Conservation (phyloP, 2,888 invertebrate species). For the Branchellion lobata region DNA sequence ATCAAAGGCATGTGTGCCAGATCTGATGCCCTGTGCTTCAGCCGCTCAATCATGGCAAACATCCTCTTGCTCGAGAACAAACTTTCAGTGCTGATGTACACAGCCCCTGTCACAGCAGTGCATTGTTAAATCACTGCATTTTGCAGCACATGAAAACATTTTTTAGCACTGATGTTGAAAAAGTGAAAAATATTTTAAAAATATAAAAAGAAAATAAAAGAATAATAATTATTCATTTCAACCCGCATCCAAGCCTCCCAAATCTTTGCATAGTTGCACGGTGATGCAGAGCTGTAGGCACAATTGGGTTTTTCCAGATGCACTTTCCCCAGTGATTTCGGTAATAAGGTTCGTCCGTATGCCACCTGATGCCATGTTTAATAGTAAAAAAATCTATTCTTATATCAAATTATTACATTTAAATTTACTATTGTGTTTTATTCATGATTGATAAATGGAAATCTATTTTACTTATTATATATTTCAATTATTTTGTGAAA, state of each 20-base stretch:
- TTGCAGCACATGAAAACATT: too few relatives aligned
- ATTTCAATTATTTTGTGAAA: too few relatives aligned
- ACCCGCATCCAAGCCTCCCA: conserved; percentile 66
- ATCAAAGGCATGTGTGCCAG: conserved; percentile 52
- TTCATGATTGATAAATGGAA: too few relatives aligned
- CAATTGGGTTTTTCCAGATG: conserved; percentile 79
- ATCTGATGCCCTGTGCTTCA: conserved; percentile 20
- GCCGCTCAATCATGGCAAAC: conserved; percentile 62
- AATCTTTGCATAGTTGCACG: conserved; percentile 67
- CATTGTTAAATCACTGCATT: too few relatives aligned
- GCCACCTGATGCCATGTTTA: conserved; percentile 66
- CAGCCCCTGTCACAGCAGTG: conserved; percentile 65
- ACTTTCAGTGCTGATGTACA: conserved; percentile 79
- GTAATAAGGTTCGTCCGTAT: conserved; percentile 71
- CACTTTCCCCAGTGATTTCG: conserved; percentile 79
- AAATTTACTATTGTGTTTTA: too few relatives aligned
- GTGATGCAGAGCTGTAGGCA: conserved; percentile 73
- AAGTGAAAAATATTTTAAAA: conserved; percentile 10
- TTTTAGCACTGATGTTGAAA: too few relatives aligned
- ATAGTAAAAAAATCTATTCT: conserved; percentile 1
- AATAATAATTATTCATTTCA: conserved; percentile 20
- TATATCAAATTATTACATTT: conserved; percentile 26
- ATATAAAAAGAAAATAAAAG: background rate
- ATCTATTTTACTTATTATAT: too few relatives aligned
- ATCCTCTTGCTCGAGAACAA: conserved; percentile 73